Percentiles rank a stretch among this genome's conserved stretches.
phyloP scores from a whole-genome alignment of 2,797 vertebrate species.

The Crax fasciolata region DNA sequence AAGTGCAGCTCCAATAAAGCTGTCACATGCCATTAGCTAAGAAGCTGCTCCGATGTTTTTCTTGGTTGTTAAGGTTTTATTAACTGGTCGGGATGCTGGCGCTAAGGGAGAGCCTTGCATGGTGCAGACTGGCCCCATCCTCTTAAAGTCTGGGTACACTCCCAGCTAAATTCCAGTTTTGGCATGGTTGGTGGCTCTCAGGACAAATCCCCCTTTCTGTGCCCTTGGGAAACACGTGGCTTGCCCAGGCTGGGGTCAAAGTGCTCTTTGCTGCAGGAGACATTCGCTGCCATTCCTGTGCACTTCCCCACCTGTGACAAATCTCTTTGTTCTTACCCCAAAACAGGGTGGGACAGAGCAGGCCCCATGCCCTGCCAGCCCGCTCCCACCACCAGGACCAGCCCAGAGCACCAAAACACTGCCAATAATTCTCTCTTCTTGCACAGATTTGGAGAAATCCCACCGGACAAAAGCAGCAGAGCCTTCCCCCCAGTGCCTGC shows the following conservation, averaged over 20 bases:
- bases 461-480: not conserved
- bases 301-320: not conserved
- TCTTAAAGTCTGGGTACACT: not conserved
- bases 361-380: not conserved
- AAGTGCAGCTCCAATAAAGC: not conserved
- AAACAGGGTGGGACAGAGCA: not conserved
- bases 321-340: not conserved
- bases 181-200: rapidly evolving
- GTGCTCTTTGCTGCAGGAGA: not conserved
- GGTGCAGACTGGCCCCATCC: not conserved
- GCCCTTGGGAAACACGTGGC: not conserved
- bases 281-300: not conserved
- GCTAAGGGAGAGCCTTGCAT: not conserved
- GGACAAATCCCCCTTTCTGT: not conserved
- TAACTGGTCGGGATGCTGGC: not conserved
- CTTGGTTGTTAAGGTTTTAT: not conserved
- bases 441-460: not conserved
- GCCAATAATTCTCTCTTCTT: constrained; percentile 7
- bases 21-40: not conserved
- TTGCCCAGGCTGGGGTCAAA: not conserved
- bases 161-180: not conserved
- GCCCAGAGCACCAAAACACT: not conserved
- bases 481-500: not conserved
- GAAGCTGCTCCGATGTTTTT: not conserved
- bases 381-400: not conserved